phyloP scores from a whole-genome alignment of 2,113 vertebrate species.

The Xyrauchen texanus region DNA sequence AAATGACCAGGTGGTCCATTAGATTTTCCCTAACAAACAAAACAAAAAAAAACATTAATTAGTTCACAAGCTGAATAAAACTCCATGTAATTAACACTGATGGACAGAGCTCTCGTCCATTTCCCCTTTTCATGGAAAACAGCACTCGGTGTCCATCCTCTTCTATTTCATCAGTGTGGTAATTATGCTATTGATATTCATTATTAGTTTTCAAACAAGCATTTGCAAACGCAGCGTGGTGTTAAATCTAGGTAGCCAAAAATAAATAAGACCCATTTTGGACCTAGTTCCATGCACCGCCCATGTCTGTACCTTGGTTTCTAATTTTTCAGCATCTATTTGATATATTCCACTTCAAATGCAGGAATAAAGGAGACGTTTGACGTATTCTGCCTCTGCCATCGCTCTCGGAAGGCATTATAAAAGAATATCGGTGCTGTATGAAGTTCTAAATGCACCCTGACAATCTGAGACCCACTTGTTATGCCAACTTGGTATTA shows the following conservation, averaged over 20 bases:
- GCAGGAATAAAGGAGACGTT: slow-evolving; percentile 54
- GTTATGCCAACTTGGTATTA: slow-evolving; percentile 61
- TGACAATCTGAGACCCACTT: slow-evolving; percentile 60
- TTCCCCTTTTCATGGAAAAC: slow-evolving; percentile 46
- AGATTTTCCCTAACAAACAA: slow-evolving; percentile 60
- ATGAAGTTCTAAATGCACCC: slow-evolving; percentile 52
- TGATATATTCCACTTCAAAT: slow-evolving; percentile 55
- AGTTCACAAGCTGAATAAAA: slow-evolving; percentile 66
- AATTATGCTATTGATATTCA: slow-evolving; percentile 61
- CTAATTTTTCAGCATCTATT: slow-evolving; percentile 48
- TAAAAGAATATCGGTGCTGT: slow-evolving; percentile 47
- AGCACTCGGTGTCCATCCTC: slow-evolving; percentile 54
- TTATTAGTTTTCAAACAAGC: slow-evolving; percentile 53
- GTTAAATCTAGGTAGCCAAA: slow-evolving; percentile 52
- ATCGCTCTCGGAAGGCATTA: slow-evolving; percentile 46
- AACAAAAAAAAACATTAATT: slow-evolving; percentile 70
- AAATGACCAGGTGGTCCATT: slow-evolving; percentile 67
- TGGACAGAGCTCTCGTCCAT: slow-evolving; percentile 30
- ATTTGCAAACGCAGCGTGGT: slow-evolving; percentile 34
- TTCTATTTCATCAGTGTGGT: slow-evolving; percentile 58
- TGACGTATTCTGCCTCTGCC: slow-evolving; percentile 52
- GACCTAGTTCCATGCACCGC: slow-evolving; percentile 41
- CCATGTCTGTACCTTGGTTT: slow-evolving; percentile 32
- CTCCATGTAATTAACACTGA: slow-evolving; percentile 62
- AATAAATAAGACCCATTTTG: slow-evolving; percentile 37